Evolutionary conservation across 2,113 vertebrate species (phyloP).

Genomic region (Propithecus coquereli): DNA sequence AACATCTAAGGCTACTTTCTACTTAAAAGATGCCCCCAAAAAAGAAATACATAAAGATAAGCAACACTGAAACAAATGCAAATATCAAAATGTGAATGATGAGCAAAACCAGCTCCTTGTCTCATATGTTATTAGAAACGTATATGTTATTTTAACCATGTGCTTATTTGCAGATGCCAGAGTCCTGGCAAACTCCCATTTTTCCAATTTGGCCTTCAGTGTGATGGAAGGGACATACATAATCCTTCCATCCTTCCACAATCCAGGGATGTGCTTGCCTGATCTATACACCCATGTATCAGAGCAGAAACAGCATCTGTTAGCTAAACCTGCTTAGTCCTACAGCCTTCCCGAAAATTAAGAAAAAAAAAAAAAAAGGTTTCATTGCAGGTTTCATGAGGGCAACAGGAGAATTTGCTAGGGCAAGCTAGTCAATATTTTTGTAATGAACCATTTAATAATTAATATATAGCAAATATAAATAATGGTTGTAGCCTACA

Average conservation of each 20-base stretch:
- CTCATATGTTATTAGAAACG: background rate
- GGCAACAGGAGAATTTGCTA: background rate
- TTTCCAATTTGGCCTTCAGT: background rate
- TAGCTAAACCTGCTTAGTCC: background rate
- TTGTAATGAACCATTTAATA: constrained; percentile 47
- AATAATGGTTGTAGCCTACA: background rate
- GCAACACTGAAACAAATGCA: background rate
- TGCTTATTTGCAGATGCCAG: background rate
- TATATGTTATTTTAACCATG: background rate
- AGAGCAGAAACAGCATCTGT: background rate
- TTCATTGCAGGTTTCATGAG: background rate
- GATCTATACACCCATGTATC: rapidly evolving
- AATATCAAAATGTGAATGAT: background rate
- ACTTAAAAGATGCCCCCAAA: background rate
- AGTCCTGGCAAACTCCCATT: background rate
- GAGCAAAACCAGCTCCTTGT: background rate
- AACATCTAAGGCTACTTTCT: background rate
- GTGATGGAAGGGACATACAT: rapidly evolving
- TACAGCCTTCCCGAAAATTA: background rate
- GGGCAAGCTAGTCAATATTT: constrained; percentile 43
- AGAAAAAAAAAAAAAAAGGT: background rate
- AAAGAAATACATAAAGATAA: background rate
- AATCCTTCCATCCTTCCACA: background rate
- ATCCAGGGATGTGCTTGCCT: background rate
- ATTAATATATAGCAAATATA: background rate